These are phyloP conservation scores for Gallinago paraguaiae DNA, from an alignment of 2,113 vertebrate genomes.

Conservation along the genomic window DNA sequence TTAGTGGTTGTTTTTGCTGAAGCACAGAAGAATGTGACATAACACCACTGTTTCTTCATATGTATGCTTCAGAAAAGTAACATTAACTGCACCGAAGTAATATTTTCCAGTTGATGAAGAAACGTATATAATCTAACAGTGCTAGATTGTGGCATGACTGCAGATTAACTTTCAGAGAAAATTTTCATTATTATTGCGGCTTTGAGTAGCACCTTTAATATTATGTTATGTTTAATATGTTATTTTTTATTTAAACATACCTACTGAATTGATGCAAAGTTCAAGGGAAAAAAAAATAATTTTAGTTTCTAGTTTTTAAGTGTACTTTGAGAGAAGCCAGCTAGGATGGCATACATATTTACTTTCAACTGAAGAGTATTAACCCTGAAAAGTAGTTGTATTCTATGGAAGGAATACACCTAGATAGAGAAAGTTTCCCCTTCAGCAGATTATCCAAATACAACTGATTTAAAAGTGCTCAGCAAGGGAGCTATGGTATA, in stretches of 20 bases:
- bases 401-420: not conserved
- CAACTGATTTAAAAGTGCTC: not conserved
- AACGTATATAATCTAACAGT: not conserved
- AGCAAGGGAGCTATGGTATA: not conserved
- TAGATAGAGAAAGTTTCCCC: not conserved
- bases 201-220: not conserved
- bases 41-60: not conserved
- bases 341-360: not conserved
- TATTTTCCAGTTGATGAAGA: too few relatives aligned
- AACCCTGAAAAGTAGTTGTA: not conserved
- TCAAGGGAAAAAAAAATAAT: not conserved
- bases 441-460: not conserved
- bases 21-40: not conserved
- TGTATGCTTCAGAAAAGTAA: not conserved
- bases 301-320: not conserved
- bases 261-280: not conserved
- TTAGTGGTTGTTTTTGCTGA: not conserved
- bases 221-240: not conserved
- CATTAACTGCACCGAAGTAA: not conserved
- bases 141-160: fast-evolving
- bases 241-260: not conserved
- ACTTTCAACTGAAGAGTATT: not conserved
- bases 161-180: not conserved
- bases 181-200: not conserved
- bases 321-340: not conserved